Percentiles rank a stretch among this genome's conserved stretches.
These are phyloP conservation scores for Gambusia affinis DNA, from an alignment of 2,113 vertebrate genomes.

Conservation along the genomic window DNA sequence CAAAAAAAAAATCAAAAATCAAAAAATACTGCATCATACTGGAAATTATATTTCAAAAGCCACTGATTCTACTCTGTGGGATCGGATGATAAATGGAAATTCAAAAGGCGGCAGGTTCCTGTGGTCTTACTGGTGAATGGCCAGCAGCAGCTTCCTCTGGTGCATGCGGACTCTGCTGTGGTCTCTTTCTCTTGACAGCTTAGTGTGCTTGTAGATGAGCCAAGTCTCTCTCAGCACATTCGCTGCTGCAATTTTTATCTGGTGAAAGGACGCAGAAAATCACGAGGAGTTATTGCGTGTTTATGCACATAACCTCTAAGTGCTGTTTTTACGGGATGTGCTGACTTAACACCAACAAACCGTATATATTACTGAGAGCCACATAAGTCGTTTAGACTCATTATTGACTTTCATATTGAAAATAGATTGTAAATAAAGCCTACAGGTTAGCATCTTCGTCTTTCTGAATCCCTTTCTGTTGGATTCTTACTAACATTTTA, in stretches of 20 bases:
- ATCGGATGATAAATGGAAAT: neutral
- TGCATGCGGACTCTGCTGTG: constrained; percentile 92
- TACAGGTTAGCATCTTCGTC: neutral
- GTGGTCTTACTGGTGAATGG: constrained; percentile 95
- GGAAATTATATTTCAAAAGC: neutral
- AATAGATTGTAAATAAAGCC: neutral
- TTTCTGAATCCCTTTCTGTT: neutral
- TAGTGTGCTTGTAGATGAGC: constrained; percentile 98
- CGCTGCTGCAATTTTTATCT: constrained; percentile 96
- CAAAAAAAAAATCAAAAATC: neutral
- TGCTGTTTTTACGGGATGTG: constrained; percentile 18
- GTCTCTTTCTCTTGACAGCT: constrained; percentile 91
- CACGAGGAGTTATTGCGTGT: constrained; percentile 29
- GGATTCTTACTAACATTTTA: neutral
- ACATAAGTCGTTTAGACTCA: neutral
- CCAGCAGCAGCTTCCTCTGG: constrained; percentile 97
- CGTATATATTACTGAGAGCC: neutral
- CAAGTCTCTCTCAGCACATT: constrained; percentile 99
- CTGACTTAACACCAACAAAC: constrained; percentile 15
- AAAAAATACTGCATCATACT: no score
- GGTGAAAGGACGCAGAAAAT: constrained; percentile 36
- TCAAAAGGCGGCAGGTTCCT: neutral
- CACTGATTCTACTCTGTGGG: neutral
- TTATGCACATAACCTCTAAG: constrained; percentile 23
- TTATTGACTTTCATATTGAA: neutral